Evolutionary conservation across 2,888 invertebrate species (phyloP), one percentile per base, ranked within the genome.

Genomic region (Parapristionchus giblindavisi): DNA sequence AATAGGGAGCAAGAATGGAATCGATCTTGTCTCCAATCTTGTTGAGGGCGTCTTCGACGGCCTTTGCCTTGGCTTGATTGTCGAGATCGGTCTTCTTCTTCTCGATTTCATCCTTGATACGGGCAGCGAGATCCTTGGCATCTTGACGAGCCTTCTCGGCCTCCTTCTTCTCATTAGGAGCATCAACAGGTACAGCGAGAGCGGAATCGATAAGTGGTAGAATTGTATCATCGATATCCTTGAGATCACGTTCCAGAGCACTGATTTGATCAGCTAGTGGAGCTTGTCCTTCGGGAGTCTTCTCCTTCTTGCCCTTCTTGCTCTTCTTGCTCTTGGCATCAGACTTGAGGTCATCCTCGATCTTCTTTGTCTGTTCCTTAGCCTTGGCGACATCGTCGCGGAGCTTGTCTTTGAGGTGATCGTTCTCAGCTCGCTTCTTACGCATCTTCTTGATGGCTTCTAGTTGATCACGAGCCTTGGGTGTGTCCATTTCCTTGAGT

Each of bases 1-100:
- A 43, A 43, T 65, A 65, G n/a, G 52, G 52, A 11, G 51, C 52
- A 52, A 52, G 34, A 36, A 68, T 52, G 24, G 52, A 3, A 34
- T 51, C 68, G 52, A 68, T 68, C 52, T 68, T 52, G 68, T 68
- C 68, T 11, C 52, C 68, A 52, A 68, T 51, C 43, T 65, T 77
- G 73, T 76, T 76, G n/a, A 81, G 77, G 40, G 81, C 79, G 75
- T 77, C 78, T 38, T 73, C 74, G 24, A 80, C 76, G 65, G 76
- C 77, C 56, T 75, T 73, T 48, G 77, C 77, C 56, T 79, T 78
- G 77, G 76, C 71, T 71, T 77, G 65, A 66, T 80, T 71, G 70
- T 80, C 74, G 61, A 77, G 71, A 52, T 77, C 78, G 48, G 70
- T 73, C 73, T 77, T 72, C 77, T 76, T 79, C 63, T 43, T 65